phyloP scores from a whole-genome alignment of 2,797 vertebrate genomes.

The Lates japonicus region DNA sequence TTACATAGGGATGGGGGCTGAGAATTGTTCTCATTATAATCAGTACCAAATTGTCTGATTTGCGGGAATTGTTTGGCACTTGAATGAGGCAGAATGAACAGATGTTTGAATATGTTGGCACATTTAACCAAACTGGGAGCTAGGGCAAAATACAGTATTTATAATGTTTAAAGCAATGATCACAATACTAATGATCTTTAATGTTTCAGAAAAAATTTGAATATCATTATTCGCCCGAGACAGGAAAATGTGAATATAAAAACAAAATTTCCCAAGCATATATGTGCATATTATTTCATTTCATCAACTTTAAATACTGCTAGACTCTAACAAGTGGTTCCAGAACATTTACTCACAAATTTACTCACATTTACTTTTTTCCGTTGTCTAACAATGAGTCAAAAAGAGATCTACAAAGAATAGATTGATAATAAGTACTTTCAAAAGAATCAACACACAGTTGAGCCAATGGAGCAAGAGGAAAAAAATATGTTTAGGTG shows the following conservation, averaged over 20 bases:
- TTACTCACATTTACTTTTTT: not conserved
- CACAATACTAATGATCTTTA: not conserved
- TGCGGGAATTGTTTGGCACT: slow-evolving; percentile 8
- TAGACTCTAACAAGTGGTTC: not conserved
- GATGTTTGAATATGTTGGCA: not conserved
- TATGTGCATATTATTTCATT: not conserved
- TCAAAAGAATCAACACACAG: not conserved
- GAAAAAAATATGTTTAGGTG: not conserved
- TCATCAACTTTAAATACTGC: not conserved
- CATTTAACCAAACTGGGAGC: not conserved
- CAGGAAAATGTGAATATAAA: not conserved
- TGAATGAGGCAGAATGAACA: not conserved
- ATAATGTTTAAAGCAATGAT: not conserved
- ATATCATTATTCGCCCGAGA: not conserved
- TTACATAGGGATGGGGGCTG: slow-evolving; percentile 11
- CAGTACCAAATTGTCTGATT: slow-evolving; percentile 33
- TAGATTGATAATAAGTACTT: not conserved
- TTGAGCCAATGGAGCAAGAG: not conserved
- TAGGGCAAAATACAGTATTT: not conserved
- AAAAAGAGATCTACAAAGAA: not conserved
- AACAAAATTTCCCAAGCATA: not conserved
- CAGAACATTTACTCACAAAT: not conserved
- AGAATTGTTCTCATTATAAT: slow-evolving; percentile 44
- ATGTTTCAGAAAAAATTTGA: not conserved
- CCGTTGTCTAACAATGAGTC: not conserved